Evolutionary conservation across 2,113 vertebrate genomes (phyloP).

Genomic region (Colinus virginianus): DNA sequence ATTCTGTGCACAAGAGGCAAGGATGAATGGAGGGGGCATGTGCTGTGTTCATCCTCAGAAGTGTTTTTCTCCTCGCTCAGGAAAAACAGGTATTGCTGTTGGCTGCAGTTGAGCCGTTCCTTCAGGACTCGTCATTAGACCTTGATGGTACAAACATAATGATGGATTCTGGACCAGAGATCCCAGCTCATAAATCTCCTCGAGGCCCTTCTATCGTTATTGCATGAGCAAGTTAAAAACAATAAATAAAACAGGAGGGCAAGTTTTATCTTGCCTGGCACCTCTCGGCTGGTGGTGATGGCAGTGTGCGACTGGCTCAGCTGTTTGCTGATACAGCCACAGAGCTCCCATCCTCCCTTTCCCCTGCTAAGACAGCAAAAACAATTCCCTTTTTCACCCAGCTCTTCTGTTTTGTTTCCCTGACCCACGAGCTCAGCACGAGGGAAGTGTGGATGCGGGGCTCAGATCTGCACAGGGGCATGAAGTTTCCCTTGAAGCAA

Average conservation of each 20-base stretch:
- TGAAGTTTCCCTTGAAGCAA: background rate
- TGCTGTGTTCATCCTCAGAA: background rate
- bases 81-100: background rate
- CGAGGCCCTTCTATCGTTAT: background rate
- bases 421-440: background rate
- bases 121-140: accelerated
- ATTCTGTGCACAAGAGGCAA: accelerated
- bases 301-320: accelerated
- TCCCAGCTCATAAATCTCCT: background rate
- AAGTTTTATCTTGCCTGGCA: background rate
- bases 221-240: background rate
- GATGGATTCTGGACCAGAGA: background rate
- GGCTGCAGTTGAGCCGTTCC: background rate
- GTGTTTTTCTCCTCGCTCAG: background rate
- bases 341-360: accelerated
- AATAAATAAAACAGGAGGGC: background rate
- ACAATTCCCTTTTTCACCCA: background rate
- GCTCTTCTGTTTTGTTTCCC: background rate
- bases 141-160: background rate
- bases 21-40: background rate
- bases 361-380: background rate
- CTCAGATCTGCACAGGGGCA: background rate
- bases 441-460: background rate
- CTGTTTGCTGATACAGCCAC: background rate
- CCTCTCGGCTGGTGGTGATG: background rate